A percentile compares a stretch with the other conserved stretches of the same genome.
These are phyloP conservation scores for Tonatia bakeri DNA, from an alignment of 2,113 vertebrate genomes.

Conservation along the genomic window DNA sequence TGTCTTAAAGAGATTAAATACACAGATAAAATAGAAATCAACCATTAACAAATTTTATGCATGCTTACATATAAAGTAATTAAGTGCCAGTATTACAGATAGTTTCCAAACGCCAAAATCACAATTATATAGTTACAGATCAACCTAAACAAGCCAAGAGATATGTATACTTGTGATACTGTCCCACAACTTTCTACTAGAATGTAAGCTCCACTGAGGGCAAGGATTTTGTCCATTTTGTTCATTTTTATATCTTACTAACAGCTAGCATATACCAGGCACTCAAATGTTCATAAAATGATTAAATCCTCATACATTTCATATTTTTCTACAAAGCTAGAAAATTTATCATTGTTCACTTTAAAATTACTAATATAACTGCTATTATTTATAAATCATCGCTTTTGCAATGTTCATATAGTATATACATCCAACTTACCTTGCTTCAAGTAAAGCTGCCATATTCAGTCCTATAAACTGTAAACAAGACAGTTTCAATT, in stretches of 20 bases:
- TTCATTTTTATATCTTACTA: background rate
- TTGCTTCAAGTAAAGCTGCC: conserved; percentile 92
- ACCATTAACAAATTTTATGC: background rate
- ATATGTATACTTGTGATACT: background rate
- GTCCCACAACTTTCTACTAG: background rate
- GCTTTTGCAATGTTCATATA: background rate
- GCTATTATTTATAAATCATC: background rate
- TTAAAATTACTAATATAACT: conserved; percentile 7
- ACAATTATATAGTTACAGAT: background rate
- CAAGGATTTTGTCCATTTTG: background rate
- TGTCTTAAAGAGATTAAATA: background rate
- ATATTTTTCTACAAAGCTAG: background rate
- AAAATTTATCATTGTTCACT: background rate
- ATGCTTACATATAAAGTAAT: background rate
- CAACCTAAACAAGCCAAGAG: background rate
- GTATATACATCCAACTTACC: conserved; percentile 79
- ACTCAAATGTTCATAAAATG: background rate
- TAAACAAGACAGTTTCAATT: conserved; percentile 93
- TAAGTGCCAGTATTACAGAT: background rate
- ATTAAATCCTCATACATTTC: background rate
- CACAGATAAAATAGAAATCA: background rate
- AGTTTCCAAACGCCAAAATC: background rate
- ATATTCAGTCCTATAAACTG: conserved; percentile 96
- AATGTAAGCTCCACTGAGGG: background rate
- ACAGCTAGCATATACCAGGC: background rate